Evolutionary conservation across 2,888 invertebrate genomes (phyloP), one percentile per base, ranked within the genome.

Genomic region (Bombylius major): DNA sequence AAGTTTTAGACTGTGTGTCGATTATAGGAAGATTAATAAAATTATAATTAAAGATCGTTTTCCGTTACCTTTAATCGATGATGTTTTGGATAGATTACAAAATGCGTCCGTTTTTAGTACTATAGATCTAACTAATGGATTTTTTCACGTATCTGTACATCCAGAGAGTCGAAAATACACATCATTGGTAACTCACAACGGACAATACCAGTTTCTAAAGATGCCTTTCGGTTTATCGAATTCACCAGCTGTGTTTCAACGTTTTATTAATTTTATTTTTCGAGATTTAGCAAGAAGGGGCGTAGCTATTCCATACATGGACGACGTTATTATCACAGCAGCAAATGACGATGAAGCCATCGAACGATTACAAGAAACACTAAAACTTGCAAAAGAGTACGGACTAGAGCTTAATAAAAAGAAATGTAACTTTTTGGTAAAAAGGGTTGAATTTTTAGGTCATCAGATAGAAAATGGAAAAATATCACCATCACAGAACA

Each of bases 101-200:
- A 63, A 64, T 13, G 62, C 64, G 31, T 54, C 42, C 6, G 63
- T 54, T 44, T 67, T 67, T 47, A 65, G 59, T 14, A 62, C 64
- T 34, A 51, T 67, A 54, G 60, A 23, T 64, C 64, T 59, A 12
- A 39, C 33, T 0, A 66, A 65, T n/a, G 67, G 66, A 1, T 67
- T 67, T 54, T 67, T 67, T 46, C 69, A 70, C 47, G 62, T 69
- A 0, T 62, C 62, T 4, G 55, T 69, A 46, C 53, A 62, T 7
- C 36, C 60, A 50, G 54, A 53, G 8, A 59, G 62, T 8, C 52
- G 50, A 32, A 59, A 59, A 60, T 71, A 69, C 53, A 71, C 70
- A 5, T 57, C 71, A 36, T 36, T 36, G 5, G 36, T 36, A 5
- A 36, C 36, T 8, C 5, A 8, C 36, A 36, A 36, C 8, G 36